A percentile compares a stretch with the other conserved stretches of the same genome.
phyloP scores from a whole-genome alignment of 1,140 invertebrate species.

The Homarus americanus region DNA sequence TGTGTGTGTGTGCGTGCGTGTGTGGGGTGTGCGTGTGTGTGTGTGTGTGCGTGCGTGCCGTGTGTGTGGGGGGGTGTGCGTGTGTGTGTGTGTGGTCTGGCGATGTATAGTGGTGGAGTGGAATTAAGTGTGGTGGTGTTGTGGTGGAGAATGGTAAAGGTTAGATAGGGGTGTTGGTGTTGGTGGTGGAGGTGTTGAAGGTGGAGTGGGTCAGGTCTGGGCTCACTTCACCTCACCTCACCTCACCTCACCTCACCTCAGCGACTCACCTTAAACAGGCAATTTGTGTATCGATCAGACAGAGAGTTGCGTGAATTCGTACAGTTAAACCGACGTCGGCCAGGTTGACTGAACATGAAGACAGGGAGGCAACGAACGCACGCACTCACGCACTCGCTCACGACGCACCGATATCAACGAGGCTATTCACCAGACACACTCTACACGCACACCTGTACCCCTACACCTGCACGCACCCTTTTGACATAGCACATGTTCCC shows the following conservation, averaged over 20 bases:
- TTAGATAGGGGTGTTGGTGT: not conserved
- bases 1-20: not conserved
- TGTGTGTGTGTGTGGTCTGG: not conserved
- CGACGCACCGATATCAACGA: not conserved
- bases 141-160: too few species aligned
- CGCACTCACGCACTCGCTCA: not conserved
- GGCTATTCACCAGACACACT: not conserved
- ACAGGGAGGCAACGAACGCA: not conserved
- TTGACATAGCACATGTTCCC: too few species aligned
- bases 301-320: conserved; percentile 8
- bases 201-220: not conserved
- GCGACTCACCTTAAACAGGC: not conserved
- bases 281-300: not conserved
- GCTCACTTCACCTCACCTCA: not conserved
- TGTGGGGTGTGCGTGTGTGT: not conserved
- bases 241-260: not conserved
- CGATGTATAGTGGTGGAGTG: not conserved
- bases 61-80: not conserved
- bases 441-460: not conserved
- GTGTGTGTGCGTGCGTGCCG: not conserved
- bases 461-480: not conserved
- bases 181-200: not conserved
- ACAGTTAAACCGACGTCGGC: not conserved
- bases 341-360: conserved; percentile 1
- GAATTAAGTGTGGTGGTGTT: not conserved